Conservation (phyloP, 2,888 invertebrate genomes). For the Noctua fimbriata region DNA sequence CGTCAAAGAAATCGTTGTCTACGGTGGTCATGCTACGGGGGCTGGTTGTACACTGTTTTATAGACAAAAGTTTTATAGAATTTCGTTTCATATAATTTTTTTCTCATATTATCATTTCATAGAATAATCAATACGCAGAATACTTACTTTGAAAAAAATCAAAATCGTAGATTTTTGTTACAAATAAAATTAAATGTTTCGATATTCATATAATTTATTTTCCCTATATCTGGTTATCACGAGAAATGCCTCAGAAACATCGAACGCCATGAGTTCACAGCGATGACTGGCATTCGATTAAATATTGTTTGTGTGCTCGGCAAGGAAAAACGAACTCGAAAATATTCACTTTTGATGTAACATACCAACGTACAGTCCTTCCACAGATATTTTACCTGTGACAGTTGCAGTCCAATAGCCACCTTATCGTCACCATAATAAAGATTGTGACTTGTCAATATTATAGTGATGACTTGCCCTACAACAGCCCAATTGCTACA, state of each 20-base stretch:
- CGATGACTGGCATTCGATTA: conserved; percentile 40
- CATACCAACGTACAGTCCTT: background rate
- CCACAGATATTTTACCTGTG: background rate
- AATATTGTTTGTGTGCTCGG: conserved; percentile 9
- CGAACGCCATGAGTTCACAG: conserved; percentile 14
- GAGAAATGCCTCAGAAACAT: background rate
- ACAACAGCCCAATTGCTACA: background rate
- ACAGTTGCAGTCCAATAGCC: background rate
- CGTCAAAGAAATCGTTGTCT: no score
- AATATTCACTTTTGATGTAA: conserved; percentile 4
- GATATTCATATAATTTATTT: no score
- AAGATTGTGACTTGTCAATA: background rate
- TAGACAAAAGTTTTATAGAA: no score
- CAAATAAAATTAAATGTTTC: no score
- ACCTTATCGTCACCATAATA: background rate
- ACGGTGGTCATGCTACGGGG: no score
- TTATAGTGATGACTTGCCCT: background rate
- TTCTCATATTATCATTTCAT: no score
- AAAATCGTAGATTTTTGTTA: no score
- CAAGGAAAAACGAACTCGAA: conserved; percentile 11
- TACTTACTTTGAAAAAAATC: no score
- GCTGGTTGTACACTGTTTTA: no score
- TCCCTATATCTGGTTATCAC: conserved; percentile 11
- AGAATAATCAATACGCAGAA: no score
- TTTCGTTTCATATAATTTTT: no score